These are phyloP conservation scores for Caenorhabditis sulstoni DNA, from an alignment of 2,888 invertebrate species.

Conservation along the genomic window DNA sequence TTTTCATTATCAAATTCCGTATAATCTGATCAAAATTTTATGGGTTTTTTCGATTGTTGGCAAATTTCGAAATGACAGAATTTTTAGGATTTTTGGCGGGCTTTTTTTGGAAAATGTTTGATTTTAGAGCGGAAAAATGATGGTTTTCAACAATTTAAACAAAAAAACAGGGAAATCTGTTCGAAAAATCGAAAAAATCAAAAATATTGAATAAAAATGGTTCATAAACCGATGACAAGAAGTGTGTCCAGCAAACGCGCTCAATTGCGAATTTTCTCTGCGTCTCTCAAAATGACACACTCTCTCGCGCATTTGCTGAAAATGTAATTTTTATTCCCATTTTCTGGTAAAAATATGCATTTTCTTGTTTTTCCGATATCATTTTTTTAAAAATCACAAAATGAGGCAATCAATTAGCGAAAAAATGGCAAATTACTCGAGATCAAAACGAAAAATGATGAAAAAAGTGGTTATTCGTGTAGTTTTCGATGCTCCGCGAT, in stretches of 20 bases:
- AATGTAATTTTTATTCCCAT: not conserved
- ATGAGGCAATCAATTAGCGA: not conserved
- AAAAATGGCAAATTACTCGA: not conserved
- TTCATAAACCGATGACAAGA: not conserved
- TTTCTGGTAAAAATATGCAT: not conserved
- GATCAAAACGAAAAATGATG: not conserved
- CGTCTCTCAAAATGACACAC: not conserved
- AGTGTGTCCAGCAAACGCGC: not conserved
- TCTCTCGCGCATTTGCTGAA: constrained; percentile 3
- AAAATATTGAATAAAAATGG: not conserved
- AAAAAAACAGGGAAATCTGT: not conserved
- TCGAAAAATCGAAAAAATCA: not conserved
- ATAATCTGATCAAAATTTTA: too few species aligned
- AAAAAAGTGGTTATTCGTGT: not conserved
- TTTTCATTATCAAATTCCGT: too few species aligned
- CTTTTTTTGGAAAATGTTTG: too few species aligned
- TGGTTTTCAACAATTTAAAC: too few species aligned
- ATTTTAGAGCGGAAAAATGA: too few species aligned
- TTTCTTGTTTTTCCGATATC: too few species aligned
- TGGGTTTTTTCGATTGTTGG: too few species aligned
- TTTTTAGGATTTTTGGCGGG: too few species aligned
- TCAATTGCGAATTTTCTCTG: constrained; percentile 3
- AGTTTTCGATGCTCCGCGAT: not conserved
- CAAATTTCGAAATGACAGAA: too few species aligned
- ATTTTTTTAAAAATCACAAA: too few species aligned